A percentile compares a stretch with the other conserved stretches of the same genome.
These are phyloP conservation scores for Aleadryas rufinucha DNA, from an alignment of 2,113 vertebrate genomes.

Conservation along the genomic window DNA sequence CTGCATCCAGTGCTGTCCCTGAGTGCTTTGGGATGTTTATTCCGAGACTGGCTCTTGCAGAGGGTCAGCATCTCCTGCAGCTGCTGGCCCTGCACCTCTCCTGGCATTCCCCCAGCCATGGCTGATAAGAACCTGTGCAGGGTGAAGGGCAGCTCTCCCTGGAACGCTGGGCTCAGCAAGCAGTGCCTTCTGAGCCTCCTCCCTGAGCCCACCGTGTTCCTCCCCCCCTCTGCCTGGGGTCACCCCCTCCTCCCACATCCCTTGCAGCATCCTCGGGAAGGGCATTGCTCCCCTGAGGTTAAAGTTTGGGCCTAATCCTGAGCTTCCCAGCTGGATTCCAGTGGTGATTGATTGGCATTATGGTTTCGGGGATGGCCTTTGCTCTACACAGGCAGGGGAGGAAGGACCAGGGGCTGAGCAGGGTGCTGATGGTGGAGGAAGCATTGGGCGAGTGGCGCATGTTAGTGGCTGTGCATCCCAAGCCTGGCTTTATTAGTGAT, in stretches of 20 bases:
- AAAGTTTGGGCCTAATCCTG: background rate
- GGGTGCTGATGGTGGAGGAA: background rate
- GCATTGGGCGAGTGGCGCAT: accelerated
- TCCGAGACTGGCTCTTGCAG: accelerated
- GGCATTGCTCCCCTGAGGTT: accelerated
- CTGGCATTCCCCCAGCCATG: accelerated
- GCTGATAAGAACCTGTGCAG: background rate
- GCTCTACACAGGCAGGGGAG: accelerated
- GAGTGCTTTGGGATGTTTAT: background rate
- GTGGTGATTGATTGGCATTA: background rate
- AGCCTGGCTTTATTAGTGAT: background rate
- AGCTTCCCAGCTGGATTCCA: background rate
- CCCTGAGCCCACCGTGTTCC: accelerated
- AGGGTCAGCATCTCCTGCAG: background rate
- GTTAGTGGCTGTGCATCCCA: background rate
- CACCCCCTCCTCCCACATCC: background rate
- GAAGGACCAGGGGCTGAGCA: background rate
- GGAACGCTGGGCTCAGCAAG: accelerated
- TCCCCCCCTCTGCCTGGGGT: background rate
- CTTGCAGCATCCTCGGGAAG: accelerated
- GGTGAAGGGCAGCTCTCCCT: background rate
- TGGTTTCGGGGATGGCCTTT: accelerated
- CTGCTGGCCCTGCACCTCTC: background rate
- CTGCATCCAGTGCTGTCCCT: accelerated
- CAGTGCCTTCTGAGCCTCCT: background rate